A percentile compares a stretch with the other conserved stretches of the same genome.
Evolutionary conservation across 2,113 vertebrate genomes (phyloP).

Genomic region (Leptobrachium ailaonicum): DNA sequence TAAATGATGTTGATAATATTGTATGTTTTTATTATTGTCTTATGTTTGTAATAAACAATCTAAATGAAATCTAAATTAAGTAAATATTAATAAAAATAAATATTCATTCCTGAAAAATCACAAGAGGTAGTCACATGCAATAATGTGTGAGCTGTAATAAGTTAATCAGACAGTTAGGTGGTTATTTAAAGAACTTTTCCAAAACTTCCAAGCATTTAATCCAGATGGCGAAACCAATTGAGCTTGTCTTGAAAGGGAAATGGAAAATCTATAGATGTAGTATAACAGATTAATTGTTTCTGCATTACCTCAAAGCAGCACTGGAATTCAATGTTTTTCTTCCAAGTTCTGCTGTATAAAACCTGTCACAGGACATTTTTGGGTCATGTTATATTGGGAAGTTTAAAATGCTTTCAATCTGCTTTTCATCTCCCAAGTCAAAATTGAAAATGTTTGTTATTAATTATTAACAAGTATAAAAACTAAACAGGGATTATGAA

Average conservation of each 20-base stretch:
- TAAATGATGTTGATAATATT: too few species aligned
- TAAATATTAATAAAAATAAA: too few species aligned
- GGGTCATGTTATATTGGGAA: background rate
- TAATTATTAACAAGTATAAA: too few species aligned
- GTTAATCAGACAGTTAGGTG: background rate
- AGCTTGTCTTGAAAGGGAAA: background rate
- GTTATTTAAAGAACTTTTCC: background rate
- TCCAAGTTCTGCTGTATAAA: background rate
- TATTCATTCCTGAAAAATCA: too few species aligned
- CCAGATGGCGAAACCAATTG: background rate
- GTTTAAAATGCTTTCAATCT: background rate
- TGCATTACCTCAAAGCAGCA: background rate
- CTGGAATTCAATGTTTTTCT: background rate
- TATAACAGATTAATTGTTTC: background rate
- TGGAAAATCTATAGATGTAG: background rate
- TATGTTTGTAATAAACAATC: too few species aligned
- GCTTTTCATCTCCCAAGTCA: too few species aligned
- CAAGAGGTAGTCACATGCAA: background rate
- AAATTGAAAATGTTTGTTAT: too few species aligned
- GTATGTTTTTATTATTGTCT: too few species aligned
- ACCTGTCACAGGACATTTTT: background rate
- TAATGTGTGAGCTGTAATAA: background rate
- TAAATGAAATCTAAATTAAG: too few species aligned
- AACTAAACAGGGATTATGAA: too few species aligned
- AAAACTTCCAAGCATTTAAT: background rate